phyloP scores from a whole-genome alignment of 2,113 vertebrate genomes.

The Labeo rohita region DNA sequence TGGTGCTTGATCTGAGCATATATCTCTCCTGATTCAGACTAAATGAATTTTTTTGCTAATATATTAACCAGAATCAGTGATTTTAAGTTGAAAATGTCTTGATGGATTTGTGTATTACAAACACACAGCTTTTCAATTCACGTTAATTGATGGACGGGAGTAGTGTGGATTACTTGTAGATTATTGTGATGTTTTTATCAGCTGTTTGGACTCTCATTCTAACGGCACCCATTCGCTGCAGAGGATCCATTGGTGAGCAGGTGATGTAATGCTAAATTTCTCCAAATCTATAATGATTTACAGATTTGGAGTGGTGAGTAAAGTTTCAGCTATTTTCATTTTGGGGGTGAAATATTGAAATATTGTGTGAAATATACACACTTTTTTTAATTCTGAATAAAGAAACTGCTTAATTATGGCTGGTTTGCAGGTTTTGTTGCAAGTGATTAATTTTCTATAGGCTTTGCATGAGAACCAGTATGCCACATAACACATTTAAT shows the following conservation, averaged over 20 bases:
- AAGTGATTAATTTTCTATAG: not conserved
- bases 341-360: too few relatives aligned
- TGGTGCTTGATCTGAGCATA: not conserved
- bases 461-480: not conserved
- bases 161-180: too few relatives aligned
- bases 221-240: not conserved
- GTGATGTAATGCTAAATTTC: too few relatives aligned
- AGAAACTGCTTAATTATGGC: not conserved
- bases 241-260: not conserved
- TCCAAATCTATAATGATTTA: too few relatives aligned
- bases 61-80: not conserved
- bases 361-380: too few relatives aligned
- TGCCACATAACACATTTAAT: not conserved
- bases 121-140: too few relatives aligned
- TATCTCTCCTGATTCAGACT: not conserved
- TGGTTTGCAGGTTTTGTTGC: not conserved
- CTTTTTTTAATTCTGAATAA: not conserved
- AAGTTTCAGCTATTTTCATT: too few relatives aligned
- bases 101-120: too few relatives aligned
- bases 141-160: too few relatives aligned
- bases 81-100: not conserved
- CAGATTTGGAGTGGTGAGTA: too few relatives aligned
- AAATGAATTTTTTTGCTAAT: not conserved
- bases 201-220: not conserved
- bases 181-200: too few relatives aligned